Evolutionary conservation across 2,797 vertebrate genomes (phyloP).

Genomic region (Heterohyrax brucei): DNA sequence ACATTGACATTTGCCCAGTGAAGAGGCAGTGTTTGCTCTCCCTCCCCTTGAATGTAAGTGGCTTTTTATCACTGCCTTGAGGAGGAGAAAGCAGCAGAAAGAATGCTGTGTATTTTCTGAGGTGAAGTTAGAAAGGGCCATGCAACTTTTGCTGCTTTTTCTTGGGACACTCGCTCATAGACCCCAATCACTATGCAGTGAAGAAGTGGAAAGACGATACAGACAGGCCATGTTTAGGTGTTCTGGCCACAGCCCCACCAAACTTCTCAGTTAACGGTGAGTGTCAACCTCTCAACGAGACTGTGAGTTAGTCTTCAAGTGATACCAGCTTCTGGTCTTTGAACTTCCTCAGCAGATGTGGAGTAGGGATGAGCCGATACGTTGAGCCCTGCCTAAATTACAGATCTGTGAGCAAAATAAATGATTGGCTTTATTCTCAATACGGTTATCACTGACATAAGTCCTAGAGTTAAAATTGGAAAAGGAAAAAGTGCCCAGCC

Average conservation of each 20-base stretch:
- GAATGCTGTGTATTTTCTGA: conserved; percentile 4
- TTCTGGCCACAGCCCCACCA: neutral
- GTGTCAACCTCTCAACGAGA: neutral
- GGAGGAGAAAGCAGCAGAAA: neutral
- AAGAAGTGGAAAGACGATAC: neutral
- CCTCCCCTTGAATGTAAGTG: neutral
- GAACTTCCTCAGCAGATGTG: neutral
- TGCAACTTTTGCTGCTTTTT: neutral
- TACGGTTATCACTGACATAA: neutral
- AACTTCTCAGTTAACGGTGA: neutral
- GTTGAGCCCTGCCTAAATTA: conserved; percentile 11
- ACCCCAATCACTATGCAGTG: neutral
- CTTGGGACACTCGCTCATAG: neutral
- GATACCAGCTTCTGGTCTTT: neutral
- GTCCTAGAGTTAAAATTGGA: neutral
- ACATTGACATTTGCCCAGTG: neutral
- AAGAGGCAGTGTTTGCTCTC: neutral
- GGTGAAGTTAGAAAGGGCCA: neutral
- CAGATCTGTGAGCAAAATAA: conserved; percentile 32
- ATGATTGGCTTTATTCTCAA: neutral
- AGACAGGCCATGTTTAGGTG: neutral
- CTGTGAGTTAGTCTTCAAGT: neutral
- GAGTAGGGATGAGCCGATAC: neutral
- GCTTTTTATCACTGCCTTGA: neutral
- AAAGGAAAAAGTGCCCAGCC: neutral